Percentiles rank a stretch among this genome's conserved stretches.
These are phyloP conservation scores for Yponomeuta cagnagella DNA, from an alignment of 2,888 invertebrate genomes.

Conservation along the genomic window DNA sequence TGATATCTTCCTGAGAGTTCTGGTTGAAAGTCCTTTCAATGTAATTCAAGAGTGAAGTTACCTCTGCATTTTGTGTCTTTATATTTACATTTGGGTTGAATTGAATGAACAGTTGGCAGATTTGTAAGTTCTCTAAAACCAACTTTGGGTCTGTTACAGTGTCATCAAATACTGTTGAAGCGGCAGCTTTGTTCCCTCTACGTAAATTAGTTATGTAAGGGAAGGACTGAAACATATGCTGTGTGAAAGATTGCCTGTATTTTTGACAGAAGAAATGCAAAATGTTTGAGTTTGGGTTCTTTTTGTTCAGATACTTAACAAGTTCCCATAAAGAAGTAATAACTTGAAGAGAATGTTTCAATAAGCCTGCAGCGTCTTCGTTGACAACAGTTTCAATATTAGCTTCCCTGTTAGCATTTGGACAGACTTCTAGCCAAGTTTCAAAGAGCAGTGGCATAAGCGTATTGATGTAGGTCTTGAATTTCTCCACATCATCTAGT, in stretches of 20 bases:
- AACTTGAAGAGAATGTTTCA: conserved; percentile 79
- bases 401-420: conserved; percentile 54
- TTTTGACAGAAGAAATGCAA: conserved; percentile 68
- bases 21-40: conserved; percentile 64
- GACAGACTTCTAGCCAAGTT: conserved; percentile 88
- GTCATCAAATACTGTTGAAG: conserved; percentile 35
- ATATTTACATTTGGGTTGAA: conserved; percentile 58
- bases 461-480: conserved; percentile 78
- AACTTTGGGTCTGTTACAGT: conserved; percentile 55
- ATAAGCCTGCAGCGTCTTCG: conserved; percentile 78
- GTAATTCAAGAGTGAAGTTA: conserved; percentile 60
- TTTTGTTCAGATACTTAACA: conserved; percentile 44
- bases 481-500: conserved; percentile 62
- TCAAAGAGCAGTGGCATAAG: conserved; percentile 87
- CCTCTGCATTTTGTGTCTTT: conserved; percentile 49
- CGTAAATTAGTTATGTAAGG: conserved; percentile 72
- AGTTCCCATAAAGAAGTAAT: conserved; percentile 76
- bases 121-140: conserved; percentile 50
- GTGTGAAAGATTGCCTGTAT: conserved; percentile 70
- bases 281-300: conserved; percentile 52
- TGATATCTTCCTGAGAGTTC: conserved; percentile 37
- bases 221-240: conserved; percentile 74
- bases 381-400: conserved; percentile 69
- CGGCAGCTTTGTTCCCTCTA: conserved; percentile 31
- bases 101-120: conserved; percentile 63